Evolutionary conservation across 2,113 vertebrate species (phyloP).

Genomic region (Nycticryphes semicollaris): DNA sequence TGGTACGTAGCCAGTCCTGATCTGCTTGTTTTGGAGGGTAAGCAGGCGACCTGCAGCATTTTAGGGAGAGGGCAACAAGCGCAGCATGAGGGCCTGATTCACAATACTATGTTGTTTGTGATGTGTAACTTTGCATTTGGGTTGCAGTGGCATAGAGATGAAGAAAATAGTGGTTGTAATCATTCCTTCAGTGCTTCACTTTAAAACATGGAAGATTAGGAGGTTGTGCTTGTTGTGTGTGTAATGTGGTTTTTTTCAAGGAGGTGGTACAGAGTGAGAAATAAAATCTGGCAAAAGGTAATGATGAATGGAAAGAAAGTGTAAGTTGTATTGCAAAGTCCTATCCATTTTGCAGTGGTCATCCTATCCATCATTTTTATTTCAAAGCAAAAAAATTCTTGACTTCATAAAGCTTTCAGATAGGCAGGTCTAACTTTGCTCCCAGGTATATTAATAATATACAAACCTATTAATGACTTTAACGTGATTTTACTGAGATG

Average conservation of each 20-base stretch:
- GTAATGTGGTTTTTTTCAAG: not conserved
- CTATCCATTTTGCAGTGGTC: not conserved
- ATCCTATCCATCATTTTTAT: not conserved
- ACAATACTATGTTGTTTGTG: not conserved
- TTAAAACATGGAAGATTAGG: not conserved
- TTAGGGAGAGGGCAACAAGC: not conserved
- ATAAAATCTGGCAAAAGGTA: not conserved
- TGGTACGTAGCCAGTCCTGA: not conserved
- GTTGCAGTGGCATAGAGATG: not conserved
- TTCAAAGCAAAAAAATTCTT: not conserved
- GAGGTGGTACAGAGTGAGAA: not conserved
- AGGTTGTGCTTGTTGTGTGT: not conserved
- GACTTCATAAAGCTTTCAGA: not conserved
- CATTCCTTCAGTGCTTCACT: not conserved
- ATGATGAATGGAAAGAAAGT: not conserved
- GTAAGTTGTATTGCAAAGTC: not conserved
- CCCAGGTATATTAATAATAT: not conserved
- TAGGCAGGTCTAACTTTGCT: not conserved
- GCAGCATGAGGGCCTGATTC: not conserved
- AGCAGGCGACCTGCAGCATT: conserved; percentile 15
- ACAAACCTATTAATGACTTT: not conserved
- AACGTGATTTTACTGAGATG: not conserved
- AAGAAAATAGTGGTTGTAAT: not conserved
- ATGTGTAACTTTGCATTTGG: not conserved
- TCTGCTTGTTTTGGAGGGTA: not conserved